phyloP scores from a whole-genome alignment of 2,888 invertebrate species.

The Diarsia dahlii region DNA sequence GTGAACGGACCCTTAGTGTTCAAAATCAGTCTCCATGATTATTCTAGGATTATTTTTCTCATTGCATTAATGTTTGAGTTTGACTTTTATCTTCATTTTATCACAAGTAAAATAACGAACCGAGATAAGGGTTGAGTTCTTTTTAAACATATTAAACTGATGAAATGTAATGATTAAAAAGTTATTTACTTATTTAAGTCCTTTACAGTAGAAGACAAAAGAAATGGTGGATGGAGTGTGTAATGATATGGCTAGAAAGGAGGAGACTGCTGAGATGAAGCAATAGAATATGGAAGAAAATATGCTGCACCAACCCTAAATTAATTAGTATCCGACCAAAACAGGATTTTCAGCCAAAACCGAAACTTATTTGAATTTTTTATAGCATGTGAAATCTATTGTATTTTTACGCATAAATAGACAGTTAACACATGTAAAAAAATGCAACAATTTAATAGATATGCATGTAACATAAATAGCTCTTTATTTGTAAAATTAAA shows the following conservation, averaged over 20 bases:
- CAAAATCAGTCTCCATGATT: slow-evolving; percentile 27
- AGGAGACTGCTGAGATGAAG: neutral
- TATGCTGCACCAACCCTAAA: neutral
- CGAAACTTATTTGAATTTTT: too few species aligned
- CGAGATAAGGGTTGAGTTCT: neutral
- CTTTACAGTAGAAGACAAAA: neutral
- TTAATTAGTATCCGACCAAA: neutral
- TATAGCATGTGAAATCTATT: too few species aligned
- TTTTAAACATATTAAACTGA: neutral
- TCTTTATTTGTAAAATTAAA: too few species aligned
- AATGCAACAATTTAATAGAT: too few species aligned
- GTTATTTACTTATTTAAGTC: neutral
- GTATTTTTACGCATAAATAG: too few species aligned
- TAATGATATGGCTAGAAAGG: neutral
- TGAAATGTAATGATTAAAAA: neutral
- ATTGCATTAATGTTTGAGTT: neutral
- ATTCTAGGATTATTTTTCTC: neutral
- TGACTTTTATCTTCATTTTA: neutral
- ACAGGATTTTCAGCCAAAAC: too few species aligned
- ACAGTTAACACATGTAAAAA: too few species aligned
- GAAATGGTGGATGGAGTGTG: neutral
- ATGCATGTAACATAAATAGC: too few species aligned
- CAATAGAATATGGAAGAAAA: neutral
- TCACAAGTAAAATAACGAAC: slow-evolving; percentile 1
- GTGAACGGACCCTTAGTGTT: neutral